A percentile compares a stretch with the other conserved stretches of the same genome.
These are phyloP conservation scores for Peromyscus maniculatus DNA, from an alignment of 2,113 vertebrate genomes.

Conservation along the genomic window DNA sequence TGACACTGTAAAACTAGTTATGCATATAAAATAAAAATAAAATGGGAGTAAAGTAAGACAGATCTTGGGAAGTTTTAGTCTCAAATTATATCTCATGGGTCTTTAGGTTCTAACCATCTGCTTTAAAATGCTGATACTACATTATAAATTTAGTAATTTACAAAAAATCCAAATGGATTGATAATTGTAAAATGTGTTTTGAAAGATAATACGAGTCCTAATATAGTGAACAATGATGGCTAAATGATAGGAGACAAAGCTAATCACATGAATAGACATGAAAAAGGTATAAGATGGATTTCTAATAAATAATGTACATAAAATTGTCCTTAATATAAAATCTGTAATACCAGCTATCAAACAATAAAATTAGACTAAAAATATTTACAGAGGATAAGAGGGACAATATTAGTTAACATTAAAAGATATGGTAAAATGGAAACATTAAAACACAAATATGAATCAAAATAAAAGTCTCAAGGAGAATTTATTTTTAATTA, in stretches of 20 bases:
- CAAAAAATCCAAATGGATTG: background rate
- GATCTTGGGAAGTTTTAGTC: background rate
- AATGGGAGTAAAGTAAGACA: background rate
- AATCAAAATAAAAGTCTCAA: background rate
- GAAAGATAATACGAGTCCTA: background rate
- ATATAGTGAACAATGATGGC: background rate
- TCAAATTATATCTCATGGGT: background rate
- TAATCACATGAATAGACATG: background rate
- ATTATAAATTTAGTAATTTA: slow-evolving; percentile 3
- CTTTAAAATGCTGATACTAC: background rate
- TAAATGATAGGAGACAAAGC: background rate
- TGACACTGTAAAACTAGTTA: background rate
- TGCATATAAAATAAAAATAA: background rate
- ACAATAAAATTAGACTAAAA: background rate
- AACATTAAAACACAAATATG: slow-evolving; percentile 3
- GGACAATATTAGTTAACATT: background rate
- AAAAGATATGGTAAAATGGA: background rate
- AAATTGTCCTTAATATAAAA: background rate
- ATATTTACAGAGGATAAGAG: background rate
- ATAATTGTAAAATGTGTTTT: background rate
- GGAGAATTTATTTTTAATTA: background rate
- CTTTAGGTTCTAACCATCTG: background rate
- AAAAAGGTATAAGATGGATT: background rate
- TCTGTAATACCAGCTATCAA: background rate
- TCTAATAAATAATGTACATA: background rate